These are phyloP conservation scores for Metallyticus violacea DNA, from an alignment of 2,888 invertebrate species.

Conservation along the genomic window DNA sequence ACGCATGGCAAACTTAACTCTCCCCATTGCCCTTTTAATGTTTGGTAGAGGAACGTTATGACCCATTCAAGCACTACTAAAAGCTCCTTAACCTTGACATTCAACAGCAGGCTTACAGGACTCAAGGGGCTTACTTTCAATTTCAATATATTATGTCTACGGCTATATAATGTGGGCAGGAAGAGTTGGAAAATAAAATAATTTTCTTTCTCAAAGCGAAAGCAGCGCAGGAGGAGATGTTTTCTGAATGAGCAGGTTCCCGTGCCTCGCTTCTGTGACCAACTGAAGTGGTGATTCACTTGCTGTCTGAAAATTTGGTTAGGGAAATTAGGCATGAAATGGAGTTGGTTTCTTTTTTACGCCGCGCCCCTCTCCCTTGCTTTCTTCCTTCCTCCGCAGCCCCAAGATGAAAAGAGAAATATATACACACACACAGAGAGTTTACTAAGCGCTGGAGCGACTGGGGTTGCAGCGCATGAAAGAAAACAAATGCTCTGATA, in stretches of 20 bases:
- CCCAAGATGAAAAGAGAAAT: neutral
- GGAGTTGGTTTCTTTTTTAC: constrained; percentile 22
- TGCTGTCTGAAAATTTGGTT: constrained; percentile 22
- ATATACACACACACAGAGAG: neutral
- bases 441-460: neutral
- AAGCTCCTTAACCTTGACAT: too few relatives aligned
- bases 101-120: too few relatives aligned
- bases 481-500: neutral
- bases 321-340: constrained; percentile 32
- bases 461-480: neutral
- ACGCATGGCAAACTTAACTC: too few relatives aligned
- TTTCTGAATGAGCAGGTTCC: neutral
- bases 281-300: constrained; percentile 7
- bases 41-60: too few relatives aligned
- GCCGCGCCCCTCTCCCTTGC: neutral
- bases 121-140: too few relatives aligned
- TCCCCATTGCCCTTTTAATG: too few relatives aligned
- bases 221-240: neutral
- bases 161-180: too few relatives aligned
- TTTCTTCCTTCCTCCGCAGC: neutral
- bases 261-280: neutral
- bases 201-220: too few relatives aligned
- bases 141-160: too few relatives aligned
- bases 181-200: too few relatives aligned
- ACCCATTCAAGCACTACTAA: too few relatives aligned